Conservation (phyloP, 37 sponge, comb jelly and placozoan species). For the Hexactinellida sp. region DNA sequence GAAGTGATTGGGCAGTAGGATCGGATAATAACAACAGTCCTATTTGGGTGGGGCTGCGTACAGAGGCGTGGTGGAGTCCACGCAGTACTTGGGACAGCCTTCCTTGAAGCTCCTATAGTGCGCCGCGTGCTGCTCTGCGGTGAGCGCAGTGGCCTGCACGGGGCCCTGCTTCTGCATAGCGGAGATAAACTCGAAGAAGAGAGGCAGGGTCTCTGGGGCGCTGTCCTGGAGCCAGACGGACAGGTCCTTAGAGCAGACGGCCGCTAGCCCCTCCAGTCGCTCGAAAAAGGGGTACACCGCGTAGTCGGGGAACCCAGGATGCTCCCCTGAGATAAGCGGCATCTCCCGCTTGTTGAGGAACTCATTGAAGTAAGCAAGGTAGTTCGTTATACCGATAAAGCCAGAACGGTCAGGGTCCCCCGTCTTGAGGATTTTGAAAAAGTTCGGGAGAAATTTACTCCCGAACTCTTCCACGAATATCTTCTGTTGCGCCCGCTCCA, state of each 20-base stretch:
- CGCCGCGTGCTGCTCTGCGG: not conserved
- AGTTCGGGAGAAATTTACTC: not conserved
- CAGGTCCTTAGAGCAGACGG: not conserved
- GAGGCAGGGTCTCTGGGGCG: not conserved
- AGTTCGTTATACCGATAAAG: not conserved
- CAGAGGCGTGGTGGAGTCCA: not conserved
- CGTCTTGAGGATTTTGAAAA: not conserved
- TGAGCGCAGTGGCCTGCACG: not conserved
- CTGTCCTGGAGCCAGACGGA: not conserved
- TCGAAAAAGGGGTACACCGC: not conserved
- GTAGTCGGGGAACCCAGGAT: not conserved
- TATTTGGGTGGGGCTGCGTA: not conserved
- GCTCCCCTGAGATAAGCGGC: not conserved
- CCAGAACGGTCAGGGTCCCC: not conserved
- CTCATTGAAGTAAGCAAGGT: not conserved
- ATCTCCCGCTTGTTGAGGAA: not conserved
- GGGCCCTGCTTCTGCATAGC: not conserved
- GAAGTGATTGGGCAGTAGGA: no score
- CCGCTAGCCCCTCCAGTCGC: not conserved
- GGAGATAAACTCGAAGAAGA: constrained; percentile 10
- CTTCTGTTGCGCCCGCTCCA: constrained; percentile 13
- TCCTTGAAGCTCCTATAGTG: not conserved
- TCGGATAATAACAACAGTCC: no score
- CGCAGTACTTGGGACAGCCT: not conserved
- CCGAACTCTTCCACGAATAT: not conserved